Evolutionary conservation across 2,113 vertebrate species (phyloP), one percentile per base, ranked within the genome.

Genomic region (Hyaena hyaena): DNA sequence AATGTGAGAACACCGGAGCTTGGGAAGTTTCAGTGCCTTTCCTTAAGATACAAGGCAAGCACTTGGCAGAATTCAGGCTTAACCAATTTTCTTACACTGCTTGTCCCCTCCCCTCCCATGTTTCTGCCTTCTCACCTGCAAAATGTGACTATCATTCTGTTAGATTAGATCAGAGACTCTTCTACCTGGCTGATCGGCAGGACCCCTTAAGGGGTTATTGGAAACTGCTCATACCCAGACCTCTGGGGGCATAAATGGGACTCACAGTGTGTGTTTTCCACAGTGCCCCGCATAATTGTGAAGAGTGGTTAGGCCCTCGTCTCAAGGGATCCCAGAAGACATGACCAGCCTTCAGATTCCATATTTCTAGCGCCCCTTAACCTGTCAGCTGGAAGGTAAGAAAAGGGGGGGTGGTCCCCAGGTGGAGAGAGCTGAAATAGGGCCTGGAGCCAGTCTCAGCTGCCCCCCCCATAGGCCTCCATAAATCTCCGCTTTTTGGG

Each of bases 401-500:
- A n/a, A 74, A n/a, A 35, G 55, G 3, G 9, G 35, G 63, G 63
- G 28, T 79, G 55, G 48, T 39, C 35, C 81, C 76, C 93, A 45
- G 0, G 10, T 53, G 84, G n/a, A 96, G 39, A 83, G 6, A 45
- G 50, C 77, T 93, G n/a, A 95, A 95, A 81, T 17, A 73, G 66
- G 66, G 94, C 97, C 90, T 39, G 45, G 53, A 97, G 97, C 90
- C 69, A 69, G 91, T 90, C 48, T 92, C 39, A 35, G 16, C 55
- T 73, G 39, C 61, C 74, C 35, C 39, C 77, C 19, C 69, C 43
- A 45, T 10, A 26, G 63, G 35, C 63, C 81, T 84, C 66, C 88
- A 96, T 98, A 97, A 98, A 98, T 98, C 95, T 97, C 85, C 76
- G 77, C n/a, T n/a, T 96, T 95, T 94, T 89, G 90, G 97, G 96